These are phyloP conservation scores for Tipula unca DNA, from an alignment of 2,888 invertebrate species.

Conservation along the genomic window DNA sequence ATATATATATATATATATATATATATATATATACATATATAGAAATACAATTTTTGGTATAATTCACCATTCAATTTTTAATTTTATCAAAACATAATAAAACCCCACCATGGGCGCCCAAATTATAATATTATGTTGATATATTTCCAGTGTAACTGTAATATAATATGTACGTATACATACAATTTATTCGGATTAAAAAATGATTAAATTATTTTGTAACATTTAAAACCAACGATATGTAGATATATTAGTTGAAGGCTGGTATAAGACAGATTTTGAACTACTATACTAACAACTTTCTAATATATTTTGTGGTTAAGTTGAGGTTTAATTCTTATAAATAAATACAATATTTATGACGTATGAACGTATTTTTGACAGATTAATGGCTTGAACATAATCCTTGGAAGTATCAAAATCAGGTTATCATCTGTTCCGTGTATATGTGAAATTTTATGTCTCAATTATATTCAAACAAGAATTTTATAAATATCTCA, in stretches of 20 bases:
- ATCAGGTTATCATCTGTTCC: background rate
- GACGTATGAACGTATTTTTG: background rate
- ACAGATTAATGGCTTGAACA: background rate
- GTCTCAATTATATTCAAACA: background rate
- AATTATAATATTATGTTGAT: background rate
- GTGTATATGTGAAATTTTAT: background rate
- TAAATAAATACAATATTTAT: background rate
- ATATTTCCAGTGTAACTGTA: background rate
- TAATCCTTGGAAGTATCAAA: background rate
- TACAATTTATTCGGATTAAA: background rate
- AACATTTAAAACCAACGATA: background rate
- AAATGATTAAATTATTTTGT: background rate
- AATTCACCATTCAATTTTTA: background rate
- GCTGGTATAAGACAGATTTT: background rate
- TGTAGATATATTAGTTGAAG: background rate
- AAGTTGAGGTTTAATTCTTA: background rate
- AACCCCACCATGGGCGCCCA: background rate
- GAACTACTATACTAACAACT: background rate
- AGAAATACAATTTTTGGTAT: too few relatives aligned
- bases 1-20: too few relatives aligned
- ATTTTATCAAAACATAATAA: background rate
- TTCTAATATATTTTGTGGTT: constrained; percentile 1
- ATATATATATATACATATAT: too few relatives aligned
- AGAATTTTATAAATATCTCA: background rate
- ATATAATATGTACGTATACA: too few relatives aligned